These are phyloP conservation scores for Drosophila yakuba DNA, from an alignment of 1,140 invertebrate species.

Conservation along the genomic window DNA sequence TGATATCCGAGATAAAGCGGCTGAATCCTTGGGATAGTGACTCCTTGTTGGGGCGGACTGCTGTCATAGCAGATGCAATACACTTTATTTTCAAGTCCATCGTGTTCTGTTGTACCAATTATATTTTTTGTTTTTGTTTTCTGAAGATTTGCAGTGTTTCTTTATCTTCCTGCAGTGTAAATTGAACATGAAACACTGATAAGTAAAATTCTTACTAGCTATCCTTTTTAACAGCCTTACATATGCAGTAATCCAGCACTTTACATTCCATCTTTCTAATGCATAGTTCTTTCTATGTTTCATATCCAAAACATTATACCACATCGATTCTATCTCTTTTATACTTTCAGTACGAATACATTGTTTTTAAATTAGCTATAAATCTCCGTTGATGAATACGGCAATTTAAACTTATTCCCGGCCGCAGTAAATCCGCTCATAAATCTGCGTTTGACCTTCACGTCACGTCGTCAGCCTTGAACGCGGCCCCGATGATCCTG, in stretches of 20 bases:
- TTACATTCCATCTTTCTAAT: too few species aligned
- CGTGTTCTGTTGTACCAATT: not conserved
- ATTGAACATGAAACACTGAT: too few species aligned
- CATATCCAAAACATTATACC: too few species aligned
- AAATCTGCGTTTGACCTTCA: conserved; percentile 42
- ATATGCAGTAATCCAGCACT: too few species aligned
- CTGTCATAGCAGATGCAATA: not conserved
- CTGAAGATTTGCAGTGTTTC: too few species aligned
- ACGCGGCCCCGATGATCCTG: conserved; percentile 6
- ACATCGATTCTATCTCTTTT: not conserved
- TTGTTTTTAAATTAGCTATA: conserved; percentile 20
- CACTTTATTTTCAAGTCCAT: not conserved
- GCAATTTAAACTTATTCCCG: conserved; percentile 18
- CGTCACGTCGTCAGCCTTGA: conserved; percentile 42
- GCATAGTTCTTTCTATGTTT: too few species aligned
- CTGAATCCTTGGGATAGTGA: not conserved
- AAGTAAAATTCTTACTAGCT: too few species aligned
- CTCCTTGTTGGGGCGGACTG: not conserved
- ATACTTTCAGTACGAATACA: not conserved
- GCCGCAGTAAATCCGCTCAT: conserved; percentile 26
- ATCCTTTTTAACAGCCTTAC: too few species aligned
- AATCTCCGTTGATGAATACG: not conserved
- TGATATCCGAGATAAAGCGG: conserved; percentile 11
- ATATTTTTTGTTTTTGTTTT: too few species aligned
- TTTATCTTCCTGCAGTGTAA: too few species aligned